Conservation (phyloP, 2,113 vertebrate genomes). For the Cyanoderma ruficeps region DNA sequence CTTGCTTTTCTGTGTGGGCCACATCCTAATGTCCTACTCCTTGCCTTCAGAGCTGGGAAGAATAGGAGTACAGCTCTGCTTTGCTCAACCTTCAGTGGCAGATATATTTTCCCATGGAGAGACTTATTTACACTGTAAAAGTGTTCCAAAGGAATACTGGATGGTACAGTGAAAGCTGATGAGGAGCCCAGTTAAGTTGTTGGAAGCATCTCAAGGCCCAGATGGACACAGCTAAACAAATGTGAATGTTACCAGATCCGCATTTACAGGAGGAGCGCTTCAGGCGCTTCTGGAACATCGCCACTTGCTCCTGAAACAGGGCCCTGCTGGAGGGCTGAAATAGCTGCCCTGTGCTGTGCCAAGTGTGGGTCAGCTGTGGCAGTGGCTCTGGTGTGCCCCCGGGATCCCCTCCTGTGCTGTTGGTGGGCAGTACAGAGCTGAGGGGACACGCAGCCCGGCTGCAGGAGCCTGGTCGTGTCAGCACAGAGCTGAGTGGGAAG, state of each 20-base stretch:
- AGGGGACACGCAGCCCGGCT: not conserved
- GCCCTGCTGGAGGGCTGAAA: not conserved
- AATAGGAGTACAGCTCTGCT: not conserved
- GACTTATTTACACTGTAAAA: not conserved
- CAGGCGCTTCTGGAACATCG: not conserved
- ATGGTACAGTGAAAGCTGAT: not conserved
- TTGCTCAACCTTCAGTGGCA: not conserved
- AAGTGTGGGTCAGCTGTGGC: rapidly evolving
- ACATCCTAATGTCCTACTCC: not conserved
- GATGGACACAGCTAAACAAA: not conserved
- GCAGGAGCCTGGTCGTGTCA: not conserved
- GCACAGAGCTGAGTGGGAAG: not conserved
- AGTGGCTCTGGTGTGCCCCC: not conserved
- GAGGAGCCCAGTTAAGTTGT: not conserved
- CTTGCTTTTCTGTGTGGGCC: not conserved
- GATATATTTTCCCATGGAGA: not conserved
- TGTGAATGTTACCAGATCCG: not conserved
- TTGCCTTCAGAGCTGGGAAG: not conserved
- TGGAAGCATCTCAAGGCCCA: not conserved
- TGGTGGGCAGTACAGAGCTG: rapidly evolving
- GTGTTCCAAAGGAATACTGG: not conserved
- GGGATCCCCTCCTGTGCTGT: rapidly evolving
- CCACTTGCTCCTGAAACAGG: not conserved
- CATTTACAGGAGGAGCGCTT: not conserved
- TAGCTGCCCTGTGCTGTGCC: not conserved